These are phyloP conservation scores for Drosophila hydei DNA, from an alignment of 1,140 invertebrate genomes.

Conservation along the genomic window DNA sequence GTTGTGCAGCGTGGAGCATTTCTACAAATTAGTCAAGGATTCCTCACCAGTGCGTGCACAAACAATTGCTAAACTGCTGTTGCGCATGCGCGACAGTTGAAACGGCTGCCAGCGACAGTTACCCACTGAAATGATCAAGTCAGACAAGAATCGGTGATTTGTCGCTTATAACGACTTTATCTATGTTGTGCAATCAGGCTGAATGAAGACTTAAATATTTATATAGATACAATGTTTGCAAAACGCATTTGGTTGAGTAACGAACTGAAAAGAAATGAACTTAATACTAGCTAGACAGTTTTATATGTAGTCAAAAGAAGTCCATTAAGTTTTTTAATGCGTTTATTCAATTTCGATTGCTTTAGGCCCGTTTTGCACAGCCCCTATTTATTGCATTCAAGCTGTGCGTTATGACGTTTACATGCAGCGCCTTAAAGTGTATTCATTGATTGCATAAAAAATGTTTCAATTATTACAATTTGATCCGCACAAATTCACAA, in stretches of 20 bases:
- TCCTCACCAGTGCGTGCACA: constrained; percentile 57
- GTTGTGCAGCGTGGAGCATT: constrained; percentile 58
- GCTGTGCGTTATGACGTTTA: constrained; percentile 57
- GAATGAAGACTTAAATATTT: constrained; percentile 46
- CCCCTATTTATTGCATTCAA: constrained; percentile 28
- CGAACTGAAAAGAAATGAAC: background rate
- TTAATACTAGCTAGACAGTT: background rate
- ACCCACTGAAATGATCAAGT: constrained; percentile 27
- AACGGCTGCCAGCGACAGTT: constrained; percentile 11
- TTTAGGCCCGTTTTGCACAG: constrained; percentile 50
- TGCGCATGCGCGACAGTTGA: constrained; percentile 70
- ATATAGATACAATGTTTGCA: constrained; percentile 8
- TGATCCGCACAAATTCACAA: background rate
- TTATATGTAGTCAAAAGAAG: background rate
- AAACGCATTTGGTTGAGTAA: constrained; percentile 19
- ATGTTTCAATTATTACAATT: background rate
- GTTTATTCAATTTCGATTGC: constrained; percentile 63
- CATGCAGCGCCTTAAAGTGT: constrained; percentile 6
- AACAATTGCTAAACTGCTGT: constrained; percentile 62
- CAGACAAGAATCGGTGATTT: constrained; percentile 5
- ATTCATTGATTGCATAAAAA: background rate
- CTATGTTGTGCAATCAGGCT: constrained; percentile 48
- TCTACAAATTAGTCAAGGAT: constrained; percentile 67
- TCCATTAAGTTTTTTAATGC: constrained; percentile 37
- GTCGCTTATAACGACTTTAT: constrained; percentile 11